Evolutionary conservation across 2,888 invertebrate genomes (phyloP), one percentile per base, ranked within the genome.

Genomic region (Leptopterna dolabrata): DNA sequence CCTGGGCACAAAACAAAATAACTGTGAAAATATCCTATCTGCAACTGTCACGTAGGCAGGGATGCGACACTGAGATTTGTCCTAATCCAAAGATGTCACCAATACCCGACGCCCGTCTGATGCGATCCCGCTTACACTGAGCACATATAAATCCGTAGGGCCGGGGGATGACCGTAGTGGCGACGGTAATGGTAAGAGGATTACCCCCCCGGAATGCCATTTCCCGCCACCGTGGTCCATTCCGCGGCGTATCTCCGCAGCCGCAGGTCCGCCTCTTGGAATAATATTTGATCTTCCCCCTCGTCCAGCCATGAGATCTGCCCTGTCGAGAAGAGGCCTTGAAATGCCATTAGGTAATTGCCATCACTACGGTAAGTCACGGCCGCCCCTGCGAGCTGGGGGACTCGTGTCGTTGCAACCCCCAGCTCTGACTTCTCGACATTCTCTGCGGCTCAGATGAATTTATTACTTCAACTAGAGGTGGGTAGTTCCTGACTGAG

Each of bases 321-420:
- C n/a, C n/a, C 51, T n/a, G 24, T 4, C 11, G 63, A 1, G 81
- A 19, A 81, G 55, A 30, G 51, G 55, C 55, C 81, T 45, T 55
- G 81, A 47, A 81, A 81, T 81, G 36, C 81, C 81, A 81, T 81
- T 78, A 78, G 24, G 81, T 55, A 81, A 81, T 81, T 81, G 55
- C 47, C 81, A n/a, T 81, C 81, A 81, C 81, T 81, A 81, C 81
- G 30, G 81, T 81, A 81, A 81, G 81, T 81, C 81, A 81, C 81
- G 81, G 41, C 41, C 24, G 13, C 29, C 71, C 24, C 63, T 24
- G 24, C 63, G 24, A 19, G 19, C 24, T 27, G 9, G 1, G 6
- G 63, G 63, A 24, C 63, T 63, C 63, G 63, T 63, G 63, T 24
- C 63, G 63, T 63, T 63, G 24, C 63, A 63, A 63, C 63, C 63